Percentiles rank a stretch among this genome's conserved stretches.
Conservation (phyloP, 2,113 vertebrate genomes). For the Diadophis punctatus region DNA sequence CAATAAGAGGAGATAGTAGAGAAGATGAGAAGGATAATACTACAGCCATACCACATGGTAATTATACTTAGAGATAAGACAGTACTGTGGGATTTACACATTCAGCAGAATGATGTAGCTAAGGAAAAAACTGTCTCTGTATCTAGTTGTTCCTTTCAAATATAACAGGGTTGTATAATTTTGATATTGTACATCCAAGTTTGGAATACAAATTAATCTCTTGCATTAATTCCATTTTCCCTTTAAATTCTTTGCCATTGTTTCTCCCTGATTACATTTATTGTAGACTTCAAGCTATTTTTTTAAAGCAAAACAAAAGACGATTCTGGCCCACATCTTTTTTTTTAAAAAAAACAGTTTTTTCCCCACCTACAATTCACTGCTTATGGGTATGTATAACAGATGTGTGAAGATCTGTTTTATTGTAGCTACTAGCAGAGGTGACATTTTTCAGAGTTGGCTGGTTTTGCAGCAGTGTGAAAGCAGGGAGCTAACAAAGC, state of each 20-base stretch:
- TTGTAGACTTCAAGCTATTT: not conserved
- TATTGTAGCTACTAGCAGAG: not conserved
- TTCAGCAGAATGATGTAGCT: not conserved
- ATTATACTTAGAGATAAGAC: not conserved
- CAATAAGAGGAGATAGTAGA: not conserved
- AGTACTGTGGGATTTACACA: not conserved
- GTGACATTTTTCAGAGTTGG: constrained; percentile 7
- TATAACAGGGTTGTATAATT: not conserved
- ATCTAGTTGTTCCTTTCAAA: not conserved
- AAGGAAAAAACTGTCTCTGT: not conserved
- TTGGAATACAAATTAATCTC: not conserved
- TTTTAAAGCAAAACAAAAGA: not conserved
- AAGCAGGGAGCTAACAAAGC: not conserved
- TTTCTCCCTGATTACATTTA: not conserved
- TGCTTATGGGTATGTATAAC: not conserved
- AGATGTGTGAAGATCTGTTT: not conserved
- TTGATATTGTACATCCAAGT: not conserved
- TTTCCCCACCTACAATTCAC: not conserved
- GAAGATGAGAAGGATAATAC: not conserved
- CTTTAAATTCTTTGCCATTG: not conserved
- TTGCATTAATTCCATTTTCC: not conserved
- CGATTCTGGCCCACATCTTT: not conserved
- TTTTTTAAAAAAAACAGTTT: not conserved
- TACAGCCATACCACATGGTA: not conserved
- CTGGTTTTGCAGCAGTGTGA: not conserved